These are phyloP conservation scores for Caenorhabditis sp. DNA, from an alignment of 2,888 invertebrate species.

Conservation along the genomic window DNA sequence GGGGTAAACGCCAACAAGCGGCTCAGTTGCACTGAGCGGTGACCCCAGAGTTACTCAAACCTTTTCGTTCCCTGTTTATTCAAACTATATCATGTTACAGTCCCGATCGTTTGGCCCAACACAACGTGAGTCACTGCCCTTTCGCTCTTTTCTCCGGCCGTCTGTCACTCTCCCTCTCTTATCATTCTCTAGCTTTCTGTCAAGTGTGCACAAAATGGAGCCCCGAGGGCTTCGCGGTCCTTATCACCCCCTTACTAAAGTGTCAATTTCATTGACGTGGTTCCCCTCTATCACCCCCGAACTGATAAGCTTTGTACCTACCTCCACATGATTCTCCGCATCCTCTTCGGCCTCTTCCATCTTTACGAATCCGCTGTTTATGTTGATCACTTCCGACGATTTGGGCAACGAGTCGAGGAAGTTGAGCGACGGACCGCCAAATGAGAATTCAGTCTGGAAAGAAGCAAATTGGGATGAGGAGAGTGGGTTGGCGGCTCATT, in stretches of 20 bases:
- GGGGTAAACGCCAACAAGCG: too few species aligned
- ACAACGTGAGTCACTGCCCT: too few species aligned
- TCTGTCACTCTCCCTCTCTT: conserved; percentile 2
- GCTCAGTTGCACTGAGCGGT: too few species aligned
- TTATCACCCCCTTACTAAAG: conserved; percentile 21
- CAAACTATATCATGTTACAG: neutral
- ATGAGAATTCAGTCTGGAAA: conserved; percentile 23
- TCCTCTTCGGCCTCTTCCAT: conserved; percentile 58
- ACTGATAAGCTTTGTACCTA: conserved; percentile 2
- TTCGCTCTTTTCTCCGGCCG: conserved; percentile 7
- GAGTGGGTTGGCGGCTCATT: neutral
- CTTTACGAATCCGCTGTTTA: conserved; percentile 62
- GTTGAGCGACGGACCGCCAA: conserved; percentile 41
- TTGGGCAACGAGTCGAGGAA: conserved; percentile 70
- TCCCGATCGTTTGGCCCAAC: conserved; percentile 5
- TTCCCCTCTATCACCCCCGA: neutral
- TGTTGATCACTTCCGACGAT: conserved; percentile 69
- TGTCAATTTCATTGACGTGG: conserved; percentile 34
- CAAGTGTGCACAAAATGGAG: too few species aligned
- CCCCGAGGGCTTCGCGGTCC: conserved; percentile 18
- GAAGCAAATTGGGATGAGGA: neutral
- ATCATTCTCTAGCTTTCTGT: neutral
- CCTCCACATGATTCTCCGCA: conserved; percentile 53
- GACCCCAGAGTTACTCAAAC: too few species aligned
- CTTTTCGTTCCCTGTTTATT: neutral